A percentile compares a stretch with the other conserved stretches of the same genome.
phyloP scores from a whole-genome alignment of 2,113 vertebrate species.

The Cynopterus brachyotis region DNA sequence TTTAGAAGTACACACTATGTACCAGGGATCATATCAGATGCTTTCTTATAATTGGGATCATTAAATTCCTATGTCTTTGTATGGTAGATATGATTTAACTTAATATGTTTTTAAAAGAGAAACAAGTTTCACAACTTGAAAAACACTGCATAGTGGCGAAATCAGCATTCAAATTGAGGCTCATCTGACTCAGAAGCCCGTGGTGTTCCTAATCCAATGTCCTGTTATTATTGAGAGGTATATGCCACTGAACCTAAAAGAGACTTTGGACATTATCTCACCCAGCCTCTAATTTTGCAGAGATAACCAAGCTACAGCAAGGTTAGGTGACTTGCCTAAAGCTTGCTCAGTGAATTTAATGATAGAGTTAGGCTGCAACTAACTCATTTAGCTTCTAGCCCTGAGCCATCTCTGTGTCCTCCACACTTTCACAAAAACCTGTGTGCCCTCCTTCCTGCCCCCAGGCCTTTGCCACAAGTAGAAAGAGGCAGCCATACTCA shows the following conservation, averaged over 20 bases:
- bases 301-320: not conserved
- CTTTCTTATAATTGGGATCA: not conserved
- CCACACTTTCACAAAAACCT: not conserved
- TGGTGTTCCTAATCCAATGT: not conserved
- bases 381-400: rapidly evolving
- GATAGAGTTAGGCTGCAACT: not conserved
- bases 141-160: not conserved
- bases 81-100: not conserved
- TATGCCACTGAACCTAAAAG: not conserved
- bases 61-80: not conserved
- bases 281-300: not conserved
- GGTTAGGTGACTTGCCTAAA: not conserved
- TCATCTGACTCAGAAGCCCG: not conserved
- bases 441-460: not conserved
- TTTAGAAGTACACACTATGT: not conserved
- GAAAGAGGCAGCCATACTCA: not conserved
- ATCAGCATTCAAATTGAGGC: not conserved
- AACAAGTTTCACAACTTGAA: not conserved
- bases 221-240: not conserved
- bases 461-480: not conserved
- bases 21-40: not conserved
- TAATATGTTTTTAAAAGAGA: not conserved
- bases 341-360: not conserved
- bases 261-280: rapidly evolving
- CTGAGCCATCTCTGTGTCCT: not conserved